A percentile compares a stretch with the other conserved stretches of the same genome.
These are phyloP conservation scores for Heliconius erato DNA, from an alignment of 2,888 invertebrate genomes.

Conservation along the genomic window DNA sequence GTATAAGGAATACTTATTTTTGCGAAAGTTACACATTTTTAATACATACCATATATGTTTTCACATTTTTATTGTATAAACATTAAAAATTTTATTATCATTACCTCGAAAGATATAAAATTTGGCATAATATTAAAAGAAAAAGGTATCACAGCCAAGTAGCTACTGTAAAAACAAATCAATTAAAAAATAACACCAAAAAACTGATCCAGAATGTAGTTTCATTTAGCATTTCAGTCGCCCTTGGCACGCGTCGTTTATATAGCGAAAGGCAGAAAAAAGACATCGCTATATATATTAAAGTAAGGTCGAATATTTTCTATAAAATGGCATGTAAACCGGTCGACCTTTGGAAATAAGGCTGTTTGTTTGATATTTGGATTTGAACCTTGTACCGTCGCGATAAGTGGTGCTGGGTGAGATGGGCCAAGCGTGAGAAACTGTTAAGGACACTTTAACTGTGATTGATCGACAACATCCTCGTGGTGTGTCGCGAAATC, in stretches of 20 bases:
- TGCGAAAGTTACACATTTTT: not conserved
- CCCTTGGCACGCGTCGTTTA: constrained; percentile 60
- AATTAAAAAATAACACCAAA: constrained; percentile 7
- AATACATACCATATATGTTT: constrained; percentile 4
- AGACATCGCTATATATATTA: constrained; percentile 28
- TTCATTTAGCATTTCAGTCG: constrained; percentile 48
- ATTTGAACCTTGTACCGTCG: constrained; percentile 12
- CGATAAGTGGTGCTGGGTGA: not conserved
- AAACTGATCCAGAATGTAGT: constrained; percentile 33
- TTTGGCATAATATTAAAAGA: not conserved
- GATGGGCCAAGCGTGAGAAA: constrained; percentile 19
- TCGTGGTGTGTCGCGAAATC: not conserved
- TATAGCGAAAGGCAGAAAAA: constrained; percentile 58
- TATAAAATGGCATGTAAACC: constrained; percentile 34
- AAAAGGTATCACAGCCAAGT: not conserved
- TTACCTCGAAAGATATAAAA: not conserved
- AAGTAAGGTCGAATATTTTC: constrained; percentile 40
- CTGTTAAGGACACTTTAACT: constrained; percentile 12
- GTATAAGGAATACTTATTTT: not conserved
- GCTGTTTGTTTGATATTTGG: not conserved
- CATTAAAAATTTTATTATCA: not conserved
- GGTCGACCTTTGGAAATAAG: constrained; percentile 51
- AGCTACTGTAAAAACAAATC: constrained; percentile 19
- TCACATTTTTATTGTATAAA: constrained; percentile 7
- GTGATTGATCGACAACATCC: constrained; percentile 18